Base-by-base conservation (phyloP, 1,140 invertebrate genomes). In the Platyura marginata region DNA sequence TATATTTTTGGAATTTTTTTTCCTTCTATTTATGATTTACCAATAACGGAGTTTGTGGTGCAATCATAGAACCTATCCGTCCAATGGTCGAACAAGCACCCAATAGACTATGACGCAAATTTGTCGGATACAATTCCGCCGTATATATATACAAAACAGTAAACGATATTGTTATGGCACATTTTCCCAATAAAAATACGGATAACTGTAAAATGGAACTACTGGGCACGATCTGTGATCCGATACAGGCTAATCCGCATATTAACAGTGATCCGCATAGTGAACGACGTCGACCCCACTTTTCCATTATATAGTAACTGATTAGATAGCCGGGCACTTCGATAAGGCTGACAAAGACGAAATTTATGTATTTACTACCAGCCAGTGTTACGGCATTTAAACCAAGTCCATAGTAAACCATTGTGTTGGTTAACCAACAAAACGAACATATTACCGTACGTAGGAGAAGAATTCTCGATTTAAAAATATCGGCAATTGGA, bases 171-270 rank as follows among this genome's bases (percentile, higher is more conserved):
- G 78, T 75, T 41, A 79, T 79, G 21, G 74, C 70, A 54, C 76
- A 73, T 63, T 86, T 87, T 11, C 83, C 83, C n/a, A 74, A 51
- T 43, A 88, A 66, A 53, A 77, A 83, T n/a, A 36, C 5, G 8
- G 15, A 36, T 6, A 36, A n/a, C 25, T 6, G 6, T 8, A 29
- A 10, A 35, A 35, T 35, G 8, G 15, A 35, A 5, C 15, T 35
- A 35, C 8, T 5, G 8, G 34, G 34, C 4, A 35, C 15, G 15
- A 35, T 10, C 15, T 8, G 8, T 10, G 8, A 8, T 15, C 8
- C 8, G 4, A 35, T 10, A 35, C 8, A 8, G 8, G 15, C 15
- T 5, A 35, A 15, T 10, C 34, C 34, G 15, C 8, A 35, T 5
- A 35, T 10, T 35, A 35, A 5, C 15, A 78, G 77, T 0, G 73